Conservation (phyloP, 2,113 vertebrate species). For the Ammodytes dubius region DNA sequence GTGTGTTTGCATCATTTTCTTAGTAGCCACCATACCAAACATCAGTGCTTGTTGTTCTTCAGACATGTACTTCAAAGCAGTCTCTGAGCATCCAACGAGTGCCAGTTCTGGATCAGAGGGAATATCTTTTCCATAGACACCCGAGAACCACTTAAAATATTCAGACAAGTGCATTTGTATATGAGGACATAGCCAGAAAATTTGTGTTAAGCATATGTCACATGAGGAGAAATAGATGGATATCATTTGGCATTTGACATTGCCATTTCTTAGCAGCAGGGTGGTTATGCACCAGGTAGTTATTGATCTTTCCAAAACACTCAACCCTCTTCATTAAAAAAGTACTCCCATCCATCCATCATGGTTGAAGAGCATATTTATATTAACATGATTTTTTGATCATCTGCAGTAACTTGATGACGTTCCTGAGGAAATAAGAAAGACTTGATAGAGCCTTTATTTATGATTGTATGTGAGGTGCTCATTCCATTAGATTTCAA, state of each 20-base stretch:
- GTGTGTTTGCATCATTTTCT: no score
- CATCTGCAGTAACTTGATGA: background rate
- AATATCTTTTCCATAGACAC: no score
- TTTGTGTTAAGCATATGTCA: no score
- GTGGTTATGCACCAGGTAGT: slow-evolving; percentile 26
- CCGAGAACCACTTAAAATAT: no score
- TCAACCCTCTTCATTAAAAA: slow-evolving; percentile 18
- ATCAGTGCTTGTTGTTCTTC: no score
- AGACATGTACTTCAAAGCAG: no score
- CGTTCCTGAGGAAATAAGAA: background rate
- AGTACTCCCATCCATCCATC: slow-evolving; percentile 1
- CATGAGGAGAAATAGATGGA: no score
- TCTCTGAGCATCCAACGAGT: no score
- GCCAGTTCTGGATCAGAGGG: no score
- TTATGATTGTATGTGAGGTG: background rate
- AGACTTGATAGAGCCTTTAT: background rate
- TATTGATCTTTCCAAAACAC: slow-evolving; percentile 28
- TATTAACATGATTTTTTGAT: background rate
- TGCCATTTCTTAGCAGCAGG: background rate
- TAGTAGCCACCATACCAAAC: no score
- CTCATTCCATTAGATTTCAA: background rate
- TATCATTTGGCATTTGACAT: no score
- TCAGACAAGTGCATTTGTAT: background rate
- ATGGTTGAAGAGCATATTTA: slow-evolving; percentile 6
- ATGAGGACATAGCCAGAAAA: slow-evolving; percentile 9